Evolutionary conservation across 2,888 invertebrate species (phyloP).

Genomic region (Steromphala cineraria): DNA sequence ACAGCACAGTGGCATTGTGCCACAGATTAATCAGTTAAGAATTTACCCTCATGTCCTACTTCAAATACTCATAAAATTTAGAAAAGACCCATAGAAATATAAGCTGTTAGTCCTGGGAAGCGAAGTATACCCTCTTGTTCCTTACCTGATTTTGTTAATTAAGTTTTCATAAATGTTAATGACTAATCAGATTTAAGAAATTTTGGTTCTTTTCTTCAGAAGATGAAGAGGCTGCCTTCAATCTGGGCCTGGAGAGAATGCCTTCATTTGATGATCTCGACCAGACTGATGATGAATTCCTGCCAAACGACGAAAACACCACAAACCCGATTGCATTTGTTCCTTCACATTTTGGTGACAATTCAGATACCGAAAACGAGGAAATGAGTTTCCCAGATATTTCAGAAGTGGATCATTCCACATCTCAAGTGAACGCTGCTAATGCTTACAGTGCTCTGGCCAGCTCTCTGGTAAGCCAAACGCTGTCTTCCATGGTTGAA

Average conservation of each 20-base stretch:
- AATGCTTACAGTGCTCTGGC: constrained; percentile 41
- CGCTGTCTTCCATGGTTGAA: constrained; percentile 60
- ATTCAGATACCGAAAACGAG: constrained; percentile 54
- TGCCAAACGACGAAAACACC: constrained; percentile 27
- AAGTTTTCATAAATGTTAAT: neutral
- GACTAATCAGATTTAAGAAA: neutral
- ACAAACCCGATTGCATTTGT: constrained; percentile 36
- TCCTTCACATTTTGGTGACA: constrained; percentile 61
- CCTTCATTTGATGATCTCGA: constrained; percentile 66
- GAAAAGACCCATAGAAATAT: no score
- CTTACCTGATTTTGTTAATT: no score
- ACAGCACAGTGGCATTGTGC: no score
- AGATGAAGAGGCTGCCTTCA: constrained; percentile 46
- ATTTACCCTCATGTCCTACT: no score
- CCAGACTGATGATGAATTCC: constrained; percentile 64
- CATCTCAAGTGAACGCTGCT: constrained; percentile 25
- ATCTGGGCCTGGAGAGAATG: constrained; percentile 58
- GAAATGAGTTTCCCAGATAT: constrained; percentile 45
- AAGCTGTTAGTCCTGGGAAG: no score
- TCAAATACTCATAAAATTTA: no score
- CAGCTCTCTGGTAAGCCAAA: constrained; percentile 51
- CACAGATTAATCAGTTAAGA: no score
- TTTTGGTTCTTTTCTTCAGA: neutral
- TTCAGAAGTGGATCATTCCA: constrained; percentile 21
- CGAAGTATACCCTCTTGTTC: no score